Evolutionary conservation across 2,113 vertebrate species (phyloP), one percentile per base, ranked within the genome.

Genomic region (Ivindomyrus marchei): DNA sequence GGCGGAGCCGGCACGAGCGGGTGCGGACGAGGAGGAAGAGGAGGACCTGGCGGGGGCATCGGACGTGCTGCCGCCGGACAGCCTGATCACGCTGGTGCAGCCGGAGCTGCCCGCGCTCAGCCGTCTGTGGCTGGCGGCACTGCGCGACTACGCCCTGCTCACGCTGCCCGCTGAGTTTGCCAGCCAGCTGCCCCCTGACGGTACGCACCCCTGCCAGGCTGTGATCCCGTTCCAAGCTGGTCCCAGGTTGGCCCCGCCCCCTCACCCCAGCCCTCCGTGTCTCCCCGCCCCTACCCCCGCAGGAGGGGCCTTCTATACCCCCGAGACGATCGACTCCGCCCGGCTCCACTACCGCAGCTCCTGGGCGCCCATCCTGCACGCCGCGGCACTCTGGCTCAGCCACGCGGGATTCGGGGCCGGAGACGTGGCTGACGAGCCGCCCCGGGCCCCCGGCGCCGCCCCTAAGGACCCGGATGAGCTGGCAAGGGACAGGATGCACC

Each of bases 261-360:
- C 27, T 47, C 45, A 85, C 46, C 24, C 45, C 83, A n/a, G 2
- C 19, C 21, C 46, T 49, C 17, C 5, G 0, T 42, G 15, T 42
- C 74, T 42, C 74, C 10, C 74, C 2, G 1, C 21, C 31, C 8
- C 9, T 27, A 1, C 52, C 47, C 17, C 94, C 83, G 88, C 92
- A 99, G 98, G 98, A 88, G 98, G 98, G 91, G 97, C 98, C 0
- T 99, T 99, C 95, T 99, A 99, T 92, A 99, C 98, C 84, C 98
- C 98, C 3, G 98, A 99, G 96, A 99, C 98, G 5, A 99, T 99
- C 91, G 98, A 99, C 92, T 99, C 97, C 31, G 98, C 98, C 0
- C 95, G 98, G 74, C 95, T 99, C 88, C 98, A 99, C 93, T 99
- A 99, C 91, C 97, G 97, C 21, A 97, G 96, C 93, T 99, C 98